Evolutionary conservation across 2,113 vertebrate genomes (phyloP), one percentile per base, ranked within the genome.

Genomic region (Dunckerocampus dactyliophorus): DNA sequence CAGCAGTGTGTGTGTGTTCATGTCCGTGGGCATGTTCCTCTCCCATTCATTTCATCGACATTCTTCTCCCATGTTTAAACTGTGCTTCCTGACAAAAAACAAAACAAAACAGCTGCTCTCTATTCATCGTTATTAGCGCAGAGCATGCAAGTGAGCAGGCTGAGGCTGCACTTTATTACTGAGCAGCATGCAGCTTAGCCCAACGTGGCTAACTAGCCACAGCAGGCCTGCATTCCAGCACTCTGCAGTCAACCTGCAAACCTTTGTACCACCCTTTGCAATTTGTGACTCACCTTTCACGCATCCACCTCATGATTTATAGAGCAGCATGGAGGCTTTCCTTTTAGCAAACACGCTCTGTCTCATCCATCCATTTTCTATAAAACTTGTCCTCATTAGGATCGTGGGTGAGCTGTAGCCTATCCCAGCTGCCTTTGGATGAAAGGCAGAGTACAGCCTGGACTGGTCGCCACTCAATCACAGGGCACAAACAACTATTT

Each of bases 161-260:
- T 76, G 62, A 34, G 31, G 31, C 31, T 34, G 7, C 31, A 34
- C 7, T 69, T 19, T 68, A 74, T 71, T 59, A 59, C 75, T 76
- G 71, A 53, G 62, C 76, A 63, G 69, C 80, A 60, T 56, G 59
- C 79, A 75, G 79, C 76, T 73, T 59, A 67, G 76, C 80, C 75
- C 59, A 21, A 57, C 48, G 49, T 46, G 53, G 75, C 76, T 86
- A 88, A 86, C 85, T 61, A 80, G 83, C 85, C 79, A 63, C 85
- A 83, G 85, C 85, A 81, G 80, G 72, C 64, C 75, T 80, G 73
- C 75, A 86, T 89, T 85, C 79, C 81, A 78, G 72, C 77, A 59
- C 31, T 42, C 53, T 72, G 63, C 75, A 72, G 72, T 81, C 77
- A 77, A 65, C 56, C 64, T 76, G 75, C 71, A 57, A 66, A 65